phyloP scores from a whole-genome alignment of 2,888 invertebrate species.

The Lithophane ornitopus region DNA sequence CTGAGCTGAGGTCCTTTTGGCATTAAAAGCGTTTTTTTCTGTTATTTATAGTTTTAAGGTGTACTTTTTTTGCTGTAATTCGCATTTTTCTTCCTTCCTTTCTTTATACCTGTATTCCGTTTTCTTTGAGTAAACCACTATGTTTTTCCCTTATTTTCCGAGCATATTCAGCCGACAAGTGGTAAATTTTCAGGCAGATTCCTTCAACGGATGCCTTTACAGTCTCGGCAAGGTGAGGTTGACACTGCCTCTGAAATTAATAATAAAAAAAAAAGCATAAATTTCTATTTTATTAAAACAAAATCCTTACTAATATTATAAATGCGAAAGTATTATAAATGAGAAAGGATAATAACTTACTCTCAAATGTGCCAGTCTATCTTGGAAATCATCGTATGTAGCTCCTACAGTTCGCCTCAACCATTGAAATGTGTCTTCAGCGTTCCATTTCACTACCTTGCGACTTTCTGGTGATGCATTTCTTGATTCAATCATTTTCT shows the following conservation, averaged over 20 bases:
- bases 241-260: constrained; percentile 94
- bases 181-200: constrained; percentile 98
- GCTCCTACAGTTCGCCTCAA: constrained; percentile 97
- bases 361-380: constrained; percentile 96
- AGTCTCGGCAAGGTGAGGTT: constrained; percentile 98
- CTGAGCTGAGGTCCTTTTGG: no score
- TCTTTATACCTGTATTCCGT: constrained; percentile 92
- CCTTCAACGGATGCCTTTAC: constrained; percentile 98
- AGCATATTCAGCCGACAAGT: constrained; percentile 97
- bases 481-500: constrained; percentile 98
- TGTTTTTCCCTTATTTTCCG: constrained; percentile 97
- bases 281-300: not conserved
- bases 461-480: constrained; percentile 98
- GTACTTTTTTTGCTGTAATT: no score
- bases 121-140: constrained; percentile 95
- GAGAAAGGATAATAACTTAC: constrained; percentile 76
- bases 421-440: constrained; percentile 99
- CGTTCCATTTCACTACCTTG: constrained; percentile 99
- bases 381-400: constrained; percentile 98
- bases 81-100: no score
- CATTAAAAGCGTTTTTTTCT: no score
- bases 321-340: no score
- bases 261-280: constrained; percentile 28
- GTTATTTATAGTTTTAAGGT: no score
- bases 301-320: no score